phyloP scores from a whole-genome alignment of 2,113 vertebrate species.

The Clupea harengus region DNA sequence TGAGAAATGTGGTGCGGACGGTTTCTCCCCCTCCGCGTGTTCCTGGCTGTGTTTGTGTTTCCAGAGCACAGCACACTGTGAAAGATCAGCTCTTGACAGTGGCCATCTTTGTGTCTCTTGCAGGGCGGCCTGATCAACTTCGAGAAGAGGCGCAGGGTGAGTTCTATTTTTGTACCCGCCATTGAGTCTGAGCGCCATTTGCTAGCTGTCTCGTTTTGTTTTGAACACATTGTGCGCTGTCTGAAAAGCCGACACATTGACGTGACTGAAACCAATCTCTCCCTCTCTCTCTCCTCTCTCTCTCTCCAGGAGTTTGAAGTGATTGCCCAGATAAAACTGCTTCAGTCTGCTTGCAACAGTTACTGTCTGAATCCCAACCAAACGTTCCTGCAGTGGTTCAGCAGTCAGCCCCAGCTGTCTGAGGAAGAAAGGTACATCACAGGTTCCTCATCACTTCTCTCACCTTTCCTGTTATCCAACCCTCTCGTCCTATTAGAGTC shows the following conservation, averaged over 20 bases:
- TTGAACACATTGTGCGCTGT: background rate
- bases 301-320: slow-evolving; percentile 88
- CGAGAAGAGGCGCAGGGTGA: slow-evolving; percentile 91
- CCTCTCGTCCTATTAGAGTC: no score
- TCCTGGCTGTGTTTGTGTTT: slow-evolving; percentile 50
- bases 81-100: slow-evolving; percentile 49
- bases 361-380: slow-evolving; percentile 82
- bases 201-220: background rate
- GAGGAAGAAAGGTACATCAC: slow-evolving; percentile 85
- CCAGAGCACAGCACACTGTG: slow-evolving; percentile 41
- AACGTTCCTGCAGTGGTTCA: slow-evolving; percentile 88
- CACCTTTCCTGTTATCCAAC: no score
- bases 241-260: background rate
- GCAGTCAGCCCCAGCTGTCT: slow-evolving; percentile 74
- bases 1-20: slow-evolving; percentile 42
- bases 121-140: slow-evolving; percentile 94
- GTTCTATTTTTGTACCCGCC: slow-evolving; percentile 32
- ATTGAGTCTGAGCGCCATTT: background rate
- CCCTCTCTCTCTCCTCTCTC: background rate
- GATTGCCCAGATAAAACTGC: slow-evolving; percentile 91
- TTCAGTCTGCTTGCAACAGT: slow-evolving; percentile 93
- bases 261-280: background rate
- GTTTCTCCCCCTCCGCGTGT: slow-evolving; percentile 1
- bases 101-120: slow-evolving; percentile 32
- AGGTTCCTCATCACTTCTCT: background rate